Conservation (phyloP, 53 echinoderm and acorn worm genomes). For the Patiria pectinifera region DNA sequence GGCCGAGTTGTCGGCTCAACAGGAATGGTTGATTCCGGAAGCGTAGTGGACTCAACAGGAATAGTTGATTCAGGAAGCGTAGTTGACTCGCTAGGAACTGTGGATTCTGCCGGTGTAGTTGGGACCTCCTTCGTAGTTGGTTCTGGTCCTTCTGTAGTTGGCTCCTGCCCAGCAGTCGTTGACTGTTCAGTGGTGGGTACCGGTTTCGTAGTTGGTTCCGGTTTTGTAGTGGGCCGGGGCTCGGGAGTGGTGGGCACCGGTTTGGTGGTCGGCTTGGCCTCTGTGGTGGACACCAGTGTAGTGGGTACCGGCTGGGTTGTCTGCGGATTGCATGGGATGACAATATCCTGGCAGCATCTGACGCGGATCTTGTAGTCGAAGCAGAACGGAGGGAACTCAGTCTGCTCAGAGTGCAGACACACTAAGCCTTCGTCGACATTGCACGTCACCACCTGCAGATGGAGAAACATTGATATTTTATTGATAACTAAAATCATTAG, state of each 20-base stretch:
- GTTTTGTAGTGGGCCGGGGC: not conserved
- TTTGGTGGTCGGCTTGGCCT: not conserved
- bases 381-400: slow-evolving; percentile 50
- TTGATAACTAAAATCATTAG: not conserved
- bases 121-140: not conserved
- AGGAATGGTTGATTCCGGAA: not conserved
- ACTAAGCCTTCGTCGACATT: slow-evolving; percentile 50
- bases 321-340: slow-evolving; percentile 12
- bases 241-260: not conserved
- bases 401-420: slow-evolving; percentile 60
- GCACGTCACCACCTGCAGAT: slow-evolving; percentile 50
- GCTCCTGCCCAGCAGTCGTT: not conserved
- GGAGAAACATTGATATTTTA: not conserved
- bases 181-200: slow-evolving; percentile 15
- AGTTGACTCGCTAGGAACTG: not conserved
- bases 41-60: slow-evolving; percentile 4
- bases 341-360: slow-evolving; percentile 46
- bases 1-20: not conserved
- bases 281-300: slow-evolving; percentile 5
- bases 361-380: slow-evolving; percentile 65
- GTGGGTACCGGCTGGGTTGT: not conserved
- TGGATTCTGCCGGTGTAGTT: not conserved
- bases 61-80: slow-evolving; percentile 7
- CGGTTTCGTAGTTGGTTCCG: not conserved
- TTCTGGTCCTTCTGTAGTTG: not conserved